These are phyloP conservation scores for Dorcus parallelipipedus DNA, from an alignment of 2,888 invertebrate species.

Conservation along the genomic window DNA sequence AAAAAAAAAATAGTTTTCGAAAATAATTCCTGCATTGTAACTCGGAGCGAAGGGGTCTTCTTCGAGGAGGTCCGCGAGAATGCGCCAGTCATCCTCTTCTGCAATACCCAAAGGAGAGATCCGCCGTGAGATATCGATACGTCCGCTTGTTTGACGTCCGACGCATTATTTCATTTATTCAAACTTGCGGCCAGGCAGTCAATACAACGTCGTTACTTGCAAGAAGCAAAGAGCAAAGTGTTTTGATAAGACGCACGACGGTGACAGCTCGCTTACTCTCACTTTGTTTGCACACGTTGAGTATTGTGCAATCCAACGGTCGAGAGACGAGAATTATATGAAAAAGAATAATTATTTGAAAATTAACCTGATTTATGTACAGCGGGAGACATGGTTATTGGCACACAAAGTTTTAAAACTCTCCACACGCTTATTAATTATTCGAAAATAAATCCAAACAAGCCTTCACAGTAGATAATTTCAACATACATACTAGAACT, in stretches of 20 bases:
- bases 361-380: too few species aligned
- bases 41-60: constrained; percentile 12
- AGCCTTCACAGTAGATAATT: too few species aligned
- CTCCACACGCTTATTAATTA: too few species aligned
- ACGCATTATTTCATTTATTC: constrained; percentile 15
- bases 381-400: too few species aligned
- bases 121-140: constrained; percentile 21
- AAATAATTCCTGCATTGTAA: neutral
- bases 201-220: constrained; percentile 2
- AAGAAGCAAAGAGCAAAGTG: neutral
- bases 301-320: neutral
- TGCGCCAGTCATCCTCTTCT: constrained; percentile 30
- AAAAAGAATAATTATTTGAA: too few species aligned
- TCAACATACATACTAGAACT: too few species aligned
- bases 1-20: neutral
- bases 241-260: constrained; percentile 1
- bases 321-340: too few species aligned
- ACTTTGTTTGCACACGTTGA: constrained; percentile 6
- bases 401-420: too few species aligned
- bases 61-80: constrained; percentile 30
- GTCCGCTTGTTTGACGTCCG: constrained; percentile 7
- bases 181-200: constrained; percentile 15
- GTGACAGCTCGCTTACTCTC: neutral
- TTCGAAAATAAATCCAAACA: too few species aligned
- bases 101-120: constrained; percentile 19